phyloP scores from a whole-genome alignment of 1,140 invertebrate genomes.

The Heliothis virescens region DNA sequence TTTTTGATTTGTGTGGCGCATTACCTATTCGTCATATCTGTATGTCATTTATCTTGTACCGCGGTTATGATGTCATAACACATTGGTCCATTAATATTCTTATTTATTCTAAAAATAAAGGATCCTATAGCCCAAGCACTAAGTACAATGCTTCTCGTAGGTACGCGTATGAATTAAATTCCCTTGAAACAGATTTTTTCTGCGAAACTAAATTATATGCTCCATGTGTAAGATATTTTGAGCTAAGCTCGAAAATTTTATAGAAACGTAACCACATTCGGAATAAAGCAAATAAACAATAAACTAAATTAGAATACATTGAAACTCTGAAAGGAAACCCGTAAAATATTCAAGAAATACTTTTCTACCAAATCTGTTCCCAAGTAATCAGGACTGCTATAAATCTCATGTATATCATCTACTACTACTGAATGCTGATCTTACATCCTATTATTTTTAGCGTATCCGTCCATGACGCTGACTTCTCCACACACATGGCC shows the following conservation, averaged over 20 bases:
- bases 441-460: conserved; percentile 36
- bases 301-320: neutral
- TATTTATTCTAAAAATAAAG: too few relatives aligned
- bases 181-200: too few relatives aligned
- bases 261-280: neutral
- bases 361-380: neutral
- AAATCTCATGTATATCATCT: conserved; percentile 5
- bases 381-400: neutral
- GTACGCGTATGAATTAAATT: too few relatives aligned
- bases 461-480: conserved; percentile 20
- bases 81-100: too few relatives aligned
- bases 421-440: neutral
- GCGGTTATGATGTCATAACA: too few relatives aligned
- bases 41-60: too few relatives aligned
- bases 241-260: neutral
- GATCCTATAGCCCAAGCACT: too few relatives aligned
- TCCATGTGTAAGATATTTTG: neutral
- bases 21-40: too few relatives aligned
- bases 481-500: conserved; percentile 27
- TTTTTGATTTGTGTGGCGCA: neutral
- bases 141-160: too few relatives aligned
- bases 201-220: neutral
- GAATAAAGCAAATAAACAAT: neutral
- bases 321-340: neutral
- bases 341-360: neutral